Percentiles rank a stretch among this genome's conserved stretches.
phyloP scores from a whole-genome alignment of 2,797 vertebrate species.

The Corythornis leucogaster region DNA sequence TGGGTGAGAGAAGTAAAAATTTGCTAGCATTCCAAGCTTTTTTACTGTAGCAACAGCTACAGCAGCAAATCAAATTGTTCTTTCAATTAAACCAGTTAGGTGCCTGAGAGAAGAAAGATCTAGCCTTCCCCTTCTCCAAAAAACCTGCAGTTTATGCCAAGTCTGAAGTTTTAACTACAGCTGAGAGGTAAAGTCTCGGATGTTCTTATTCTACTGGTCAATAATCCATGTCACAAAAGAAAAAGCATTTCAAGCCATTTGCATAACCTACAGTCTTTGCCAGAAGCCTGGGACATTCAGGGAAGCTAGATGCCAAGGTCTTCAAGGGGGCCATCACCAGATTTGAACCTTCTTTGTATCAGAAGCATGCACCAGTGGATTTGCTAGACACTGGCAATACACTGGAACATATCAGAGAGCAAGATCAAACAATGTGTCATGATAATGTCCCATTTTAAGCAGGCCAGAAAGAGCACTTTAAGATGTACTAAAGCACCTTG shows the following conservation, averaged over 20 bases:
- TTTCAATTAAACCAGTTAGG: conserved; percentile 78
- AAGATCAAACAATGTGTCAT: background rate
- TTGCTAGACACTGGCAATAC: background rate
- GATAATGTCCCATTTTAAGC: background rate
- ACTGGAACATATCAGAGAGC: background rate
- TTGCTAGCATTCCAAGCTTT: conserved; percentile 72
- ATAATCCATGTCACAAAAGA: conserved; percentile 35
- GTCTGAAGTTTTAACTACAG: conserved; percentile 51
- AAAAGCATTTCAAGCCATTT: conserved; percentile 24
- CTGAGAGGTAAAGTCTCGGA: conserved; percentile 40
- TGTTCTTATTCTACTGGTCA: conserved; percentile 8
- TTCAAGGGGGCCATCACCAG: background rate
- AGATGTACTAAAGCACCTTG: background rate
- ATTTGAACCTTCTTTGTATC: background rate
- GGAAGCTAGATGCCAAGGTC: background rate
- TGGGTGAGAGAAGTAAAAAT: conserved; percentile 76
- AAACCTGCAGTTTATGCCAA: conserved; percentile 44
- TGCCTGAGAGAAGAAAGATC: conserved; percentile 62
- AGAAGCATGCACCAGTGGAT: background rate
- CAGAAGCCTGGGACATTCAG: background rate
- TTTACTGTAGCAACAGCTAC: conserved; percentile 66
- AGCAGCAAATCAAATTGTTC: conserved; percentile 79
- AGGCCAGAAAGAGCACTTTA: background rate
- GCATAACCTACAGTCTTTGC: background rate
- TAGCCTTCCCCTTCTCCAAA: conserved; percentile 1